These are phyloP conservation scores for Alethe castanea DNA, from an alignment of 2,113 vertebrate genomes.

Conservation along the genomic window DNA sequence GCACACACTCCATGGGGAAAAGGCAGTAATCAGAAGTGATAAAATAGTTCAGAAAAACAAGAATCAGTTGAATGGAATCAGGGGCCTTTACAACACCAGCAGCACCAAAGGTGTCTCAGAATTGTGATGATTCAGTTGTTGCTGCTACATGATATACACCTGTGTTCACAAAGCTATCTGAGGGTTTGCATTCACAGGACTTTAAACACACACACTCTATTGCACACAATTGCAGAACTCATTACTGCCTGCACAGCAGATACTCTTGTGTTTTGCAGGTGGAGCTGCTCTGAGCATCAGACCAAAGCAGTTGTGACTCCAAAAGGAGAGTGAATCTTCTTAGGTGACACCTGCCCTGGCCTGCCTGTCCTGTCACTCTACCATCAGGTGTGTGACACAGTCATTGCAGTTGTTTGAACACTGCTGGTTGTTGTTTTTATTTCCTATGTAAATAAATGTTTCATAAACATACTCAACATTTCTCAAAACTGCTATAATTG, in stretches of 20 bases:
- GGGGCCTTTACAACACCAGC: not conserved
- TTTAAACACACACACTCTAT: not conserved
- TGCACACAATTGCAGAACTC: not conserved
- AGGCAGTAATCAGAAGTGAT: not conserved
- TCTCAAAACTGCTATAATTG: not conserved
- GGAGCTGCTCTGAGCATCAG: not conserved
- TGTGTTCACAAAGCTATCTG: not conserved
- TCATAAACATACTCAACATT: not conserved
- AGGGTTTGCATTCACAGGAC: not conserved
- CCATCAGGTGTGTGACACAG: not conserved
- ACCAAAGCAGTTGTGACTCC: not conserved
- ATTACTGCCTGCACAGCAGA: not conserved
- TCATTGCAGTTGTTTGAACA: not conserved
- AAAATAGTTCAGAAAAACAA: not conserved
- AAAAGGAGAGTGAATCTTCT: not conserved
- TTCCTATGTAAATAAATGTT: constrained; percentile 2
- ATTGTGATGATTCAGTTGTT: not conserved
- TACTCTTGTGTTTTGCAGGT: not conserved
- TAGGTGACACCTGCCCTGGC: not conserved
- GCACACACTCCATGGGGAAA: not conserved
- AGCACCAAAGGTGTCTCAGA: not conserved
- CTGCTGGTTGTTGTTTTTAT: not conserved
- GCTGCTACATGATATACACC: not conserved
- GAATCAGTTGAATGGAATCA: not conserved
- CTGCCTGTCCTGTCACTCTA: not conserved